Evolutionary conservation across 2,888 invertebrate species (phyloP), one percentile per base, ranked within the genome.

Genomic region (Tenthredo livida): DNA sequence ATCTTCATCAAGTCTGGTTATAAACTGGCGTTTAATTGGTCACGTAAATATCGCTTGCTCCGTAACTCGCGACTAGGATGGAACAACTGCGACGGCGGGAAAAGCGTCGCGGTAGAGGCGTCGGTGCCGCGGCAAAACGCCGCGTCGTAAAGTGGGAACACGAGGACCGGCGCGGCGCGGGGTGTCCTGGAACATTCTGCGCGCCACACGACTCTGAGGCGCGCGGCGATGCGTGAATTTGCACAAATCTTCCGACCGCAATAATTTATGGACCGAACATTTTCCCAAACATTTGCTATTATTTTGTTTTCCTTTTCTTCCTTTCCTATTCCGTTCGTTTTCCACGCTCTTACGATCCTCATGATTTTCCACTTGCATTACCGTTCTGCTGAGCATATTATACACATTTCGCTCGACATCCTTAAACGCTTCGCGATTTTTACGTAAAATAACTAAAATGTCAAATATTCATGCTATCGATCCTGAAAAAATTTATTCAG

Each of bases 31-130:
- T 33, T 58, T n/a, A 37, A 7, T 21, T 61, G 15, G 29, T 7
- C 29, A 25, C 17, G 37, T 33, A 47, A 50, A 21, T 33, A 29
- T 21, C 58, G 37, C 9, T 21, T 40, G 58, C 15, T 80, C 80
- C 80, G 61, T 40, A 40, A 80, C 58, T 80, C 80, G 21, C 80
- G 58, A 29, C 80, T 58, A 33, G 17, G 50, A 80, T 61, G 40
- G 43, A 50, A 80, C 61, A 80, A 80, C 80, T 80, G 80, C 58
- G 61, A 80, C 61, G 40, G 80, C 80, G 80, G 80, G 80, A 80
- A 80, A 80, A 80, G 61, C 61, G 61, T 61, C 78, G 78, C 61
- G 78, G 37, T 58, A 15, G 50, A 50, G 77, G 77, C 77, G 17
- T 77, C 77, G 29, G 29, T 33, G 77, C 29, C 33, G 33, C 21